These are phyloP conservation scores for Patiria pectinifera DNA, from an alignment of 53 echinoderm and acorn worm genomes.

Conservation along the genomic window DNA sequence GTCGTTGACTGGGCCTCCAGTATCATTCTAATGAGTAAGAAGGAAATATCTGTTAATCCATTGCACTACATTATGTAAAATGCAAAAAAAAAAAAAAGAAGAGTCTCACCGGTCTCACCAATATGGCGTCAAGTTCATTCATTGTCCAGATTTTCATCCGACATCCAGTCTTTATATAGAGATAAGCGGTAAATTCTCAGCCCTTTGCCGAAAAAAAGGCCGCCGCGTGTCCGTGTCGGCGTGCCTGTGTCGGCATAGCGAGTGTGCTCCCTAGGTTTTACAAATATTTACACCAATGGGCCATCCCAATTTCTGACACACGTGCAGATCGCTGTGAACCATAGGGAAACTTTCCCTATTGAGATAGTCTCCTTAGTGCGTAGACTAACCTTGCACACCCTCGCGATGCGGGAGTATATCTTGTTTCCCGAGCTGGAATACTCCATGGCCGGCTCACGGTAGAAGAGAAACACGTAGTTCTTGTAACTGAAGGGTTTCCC, in stretches of 20 bases:
- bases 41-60: not conserved
- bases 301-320: too few species aligned
- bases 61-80: not conserved
- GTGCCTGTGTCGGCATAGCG: too few species aligned
- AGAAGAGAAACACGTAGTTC: slow-evolving; percentile 29
- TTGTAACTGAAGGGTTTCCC: slow-evolving; percentile 47
- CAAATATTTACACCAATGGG: too few species aligned
- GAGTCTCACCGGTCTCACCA: not conserved
- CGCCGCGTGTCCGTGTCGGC: too few species aligned
- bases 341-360: too few species aligned
- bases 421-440: slow-evolving; percentile 42
- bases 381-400: slow-evolving; percentile 52
- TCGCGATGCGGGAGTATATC: slow-evolving; percentile 53
- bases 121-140: not conserved
- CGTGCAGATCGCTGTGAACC: too few species aligned
- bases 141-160: too few species aligned
- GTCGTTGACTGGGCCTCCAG: not conserved
- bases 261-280: too few species aligned
- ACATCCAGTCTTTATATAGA: too few species aligned
- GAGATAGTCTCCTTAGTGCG: not conserved
- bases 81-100: not conserved
- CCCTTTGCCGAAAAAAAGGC: too few species aligned
- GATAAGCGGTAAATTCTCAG: not conserved
- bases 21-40: not conserved
- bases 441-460: slow-evolving; percentile 62